Base-by-base conservation (phyloP, 2,888 invertebrate species). In the Diploptera punctata region DNA sequence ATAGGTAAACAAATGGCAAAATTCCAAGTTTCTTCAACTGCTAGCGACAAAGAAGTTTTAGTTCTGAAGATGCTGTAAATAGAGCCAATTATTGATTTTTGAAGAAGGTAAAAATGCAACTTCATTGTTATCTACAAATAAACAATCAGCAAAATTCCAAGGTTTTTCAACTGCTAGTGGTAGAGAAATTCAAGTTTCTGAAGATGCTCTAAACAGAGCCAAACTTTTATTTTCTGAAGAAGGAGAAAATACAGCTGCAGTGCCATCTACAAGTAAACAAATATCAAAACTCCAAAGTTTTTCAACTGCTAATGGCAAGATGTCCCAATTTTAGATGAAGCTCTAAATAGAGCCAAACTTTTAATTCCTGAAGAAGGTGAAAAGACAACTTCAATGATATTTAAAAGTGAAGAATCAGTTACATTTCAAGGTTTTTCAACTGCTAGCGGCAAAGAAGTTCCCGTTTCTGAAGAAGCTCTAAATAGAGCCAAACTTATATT, bases 371-470 rank as follows among this genome's bases (percentile, higher is more conserved):
- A 80, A 75, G 73, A 71, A 77, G 10, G 26, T 1, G 29, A 7
- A 52, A 76, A 78, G 75, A 83, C 83, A 21, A 82, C 47, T 26
- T 73, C 31, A 31, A 10, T 29, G 16, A 73, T 62, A 18, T 26
- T 3, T 33, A 33, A 31, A 68, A 54, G 38, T 1, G 18, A 38
- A 43, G 26, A 52, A 18, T 13, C 60, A 10, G 31, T 26, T 49
- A 29, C 52, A 21, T 54, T 62, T 29, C 13, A 67, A 26, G 47
- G 71, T 61, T 67, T 54, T 33, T 71, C 60, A 10, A 81, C 81
- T 7, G 82, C 81, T 26, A 80, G 79, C 76, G 83, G 85, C 61
- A 83, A 82, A 77, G 73, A 77, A 9, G 81, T 85, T 24, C 70
- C 75, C 18, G 79, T 84, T 73, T 82, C 83, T 0, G 78, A 81